Percentiles rank a stretch among this genome's conserved stretches.
Conservation (phyloP, 2,797 vertebrate species). For the Lithobates sylvaticus region DNA sequence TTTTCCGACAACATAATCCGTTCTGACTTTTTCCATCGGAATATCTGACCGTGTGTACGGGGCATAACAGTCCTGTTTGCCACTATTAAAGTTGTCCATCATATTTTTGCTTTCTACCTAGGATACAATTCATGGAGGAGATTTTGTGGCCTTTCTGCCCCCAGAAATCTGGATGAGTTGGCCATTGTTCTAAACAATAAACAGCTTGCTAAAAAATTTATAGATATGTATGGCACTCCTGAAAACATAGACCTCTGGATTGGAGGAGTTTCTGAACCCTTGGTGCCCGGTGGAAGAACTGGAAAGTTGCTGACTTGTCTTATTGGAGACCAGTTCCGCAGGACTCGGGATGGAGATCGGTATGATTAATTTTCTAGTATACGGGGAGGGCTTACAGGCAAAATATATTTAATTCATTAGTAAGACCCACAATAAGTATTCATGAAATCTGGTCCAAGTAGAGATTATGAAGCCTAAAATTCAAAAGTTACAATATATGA, state of each 20-base stretch:
- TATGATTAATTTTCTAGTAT: constrained; percentile 52
- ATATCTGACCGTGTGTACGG: too few relatives aligned
- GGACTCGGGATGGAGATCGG: constrained; percentile 87
- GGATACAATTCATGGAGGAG: constrained; percentile 89
- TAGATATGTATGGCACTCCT: constrained; percentile 80
- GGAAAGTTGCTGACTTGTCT: constrained; percentile 88
- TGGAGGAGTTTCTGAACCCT: constrained; percentile 84
- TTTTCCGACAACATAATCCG: too few relatives aligned
- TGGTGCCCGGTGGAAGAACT: constrained; percentile 79
- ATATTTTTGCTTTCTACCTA: constrained; percentile 60
- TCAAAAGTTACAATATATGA: too few relatives aligned
- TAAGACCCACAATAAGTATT: too few relatives aligned
- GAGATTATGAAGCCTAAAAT: too few relatives aligned
- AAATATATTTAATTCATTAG: too few relatives aligned
- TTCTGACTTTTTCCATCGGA: too few relatives aligned
- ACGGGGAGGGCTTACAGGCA: too few relatives aligned
- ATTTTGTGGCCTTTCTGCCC: constrained; percentile 84
- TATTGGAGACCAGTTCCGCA: constrained; percentile 85
- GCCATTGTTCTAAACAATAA: constrained; percentile 74
- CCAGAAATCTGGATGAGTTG: constrained; percentile 75
- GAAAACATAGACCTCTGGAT: constrained; percentile 91
- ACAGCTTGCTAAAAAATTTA: constrained; percentile 75
- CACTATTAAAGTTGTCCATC: neutral
- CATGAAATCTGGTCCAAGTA: too few relatives aligned
- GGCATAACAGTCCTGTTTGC: neutral